phyloP scores from a whole-genome alignment of 1,140 invertebrate species.

The Heliconius nattereri region DNA sequence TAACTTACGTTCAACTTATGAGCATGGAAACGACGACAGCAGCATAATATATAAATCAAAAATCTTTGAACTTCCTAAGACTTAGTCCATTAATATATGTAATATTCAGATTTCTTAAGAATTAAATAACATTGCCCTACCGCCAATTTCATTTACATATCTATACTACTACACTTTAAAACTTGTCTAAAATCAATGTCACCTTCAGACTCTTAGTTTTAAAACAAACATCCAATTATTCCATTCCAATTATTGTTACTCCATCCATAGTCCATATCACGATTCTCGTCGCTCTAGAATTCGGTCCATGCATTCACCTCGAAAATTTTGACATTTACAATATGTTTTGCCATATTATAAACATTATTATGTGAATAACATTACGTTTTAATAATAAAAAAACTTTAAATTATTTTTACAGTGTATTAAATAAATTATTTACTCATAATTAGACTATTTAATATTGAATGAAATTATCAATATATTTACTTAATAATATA shows the following conservation, averaged over 20 bases:
- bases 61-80: neutral
- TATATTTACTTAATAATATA: neutral
- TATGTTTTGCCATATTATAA: neutral
- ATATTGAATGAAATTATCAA: neutral
- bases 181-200: conserved; percentile 20
- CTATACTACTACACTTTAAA: neutral
- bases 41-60: neutral
- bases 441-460: neutral
- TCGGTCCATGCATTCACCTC: conserved; percentile 39
- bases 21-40: neutral
- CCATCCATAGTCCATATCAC: conserved; percentile 30
- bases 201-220: conserved; percentile 19
- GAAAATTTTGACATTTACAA: conserved; percentile 29
- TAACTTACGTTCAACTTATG: neutral
- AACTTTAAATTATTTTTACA: neutral
- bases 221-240: conserved; percentile 29
- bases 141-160: conserved; percentile 4
- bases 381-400: neutral
- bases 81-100: neutral
- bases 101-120: neutral
- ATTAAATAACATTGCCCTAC: conserved; percentile 9
- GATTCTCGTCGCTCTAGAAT: conserved; percentile 21
- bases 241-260: conserved; percentile 23
- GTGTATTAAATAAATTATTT: neutral
- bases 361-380: neutral